Percentiles rank a stretch among this genome's conserved stretches.
Conservation (phyloP, 1,140 invertebrate genomes). For the Orius laevigatus region DNA sequence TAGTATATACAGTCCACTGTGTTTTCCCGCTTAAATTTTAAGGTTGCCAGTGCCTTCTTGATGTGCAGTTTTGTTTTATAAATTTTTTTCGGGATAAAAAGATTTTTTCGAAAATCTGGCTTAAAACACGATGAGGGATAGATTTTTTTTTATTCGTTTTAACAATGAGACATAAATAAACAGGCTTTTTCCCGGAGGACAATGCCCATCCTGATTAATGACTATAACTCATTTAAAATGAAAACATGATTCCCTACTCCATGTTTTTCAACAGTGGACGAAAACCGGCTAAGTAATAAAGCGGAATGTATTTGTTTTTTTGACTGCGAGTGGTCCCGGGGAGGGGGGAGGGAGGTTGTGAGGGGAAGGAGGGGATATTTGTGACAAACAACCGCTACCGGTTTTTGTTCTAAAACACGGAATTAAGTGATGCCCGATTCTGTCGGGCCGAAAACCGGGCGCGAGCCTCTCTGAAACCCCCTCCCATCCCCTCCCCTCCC, state of each 20-base stretch:
- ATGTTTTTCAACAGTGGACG: conserved; percentile 1
- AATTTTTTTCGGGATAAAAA: too few relatives aligned
- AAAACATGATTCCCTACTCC: conserved; percentile 7
- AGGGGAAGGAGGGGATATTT: background rate
- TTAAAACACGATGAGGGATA: too few relatives aligned
- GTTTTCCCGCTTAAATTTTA: too few relatives aligned
- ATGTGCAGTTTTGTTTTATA: too few relatives aligned
- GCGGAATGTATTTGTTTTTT: conserved; percentile 3
- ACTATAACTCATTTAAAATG: conserved; percentile 7
- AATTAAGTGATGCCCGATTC: background rate
- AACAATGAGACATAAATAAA: too few relatives aligned
- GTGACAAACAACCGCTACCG: background rate
- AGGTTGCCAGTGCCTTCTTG: too few relatives aligned
- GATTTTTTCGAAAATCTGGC: too few relatives aligned
- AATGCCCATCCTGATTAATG: conserved; percentile 1
- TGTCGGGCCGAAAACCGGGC: background rate
- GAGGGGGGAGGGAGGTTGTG: background rate
- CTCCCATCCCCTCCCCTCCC: background rate
- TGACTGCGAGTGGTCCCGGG: background rate
- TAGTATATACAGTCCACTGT: too few relatives aligned
- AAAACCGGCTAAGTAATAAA: conserved; percentile 1
- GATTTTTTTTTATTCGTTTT: too few relatives aligned
- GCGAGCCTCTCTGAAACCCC: background rate
- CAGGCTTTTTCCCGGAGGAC: too few relatives aligned
- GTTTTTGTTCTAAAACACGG: background rate